Conservation (phyloP, 2,797 vertebrate genomes). For the Simalia tracyae region DNA sequence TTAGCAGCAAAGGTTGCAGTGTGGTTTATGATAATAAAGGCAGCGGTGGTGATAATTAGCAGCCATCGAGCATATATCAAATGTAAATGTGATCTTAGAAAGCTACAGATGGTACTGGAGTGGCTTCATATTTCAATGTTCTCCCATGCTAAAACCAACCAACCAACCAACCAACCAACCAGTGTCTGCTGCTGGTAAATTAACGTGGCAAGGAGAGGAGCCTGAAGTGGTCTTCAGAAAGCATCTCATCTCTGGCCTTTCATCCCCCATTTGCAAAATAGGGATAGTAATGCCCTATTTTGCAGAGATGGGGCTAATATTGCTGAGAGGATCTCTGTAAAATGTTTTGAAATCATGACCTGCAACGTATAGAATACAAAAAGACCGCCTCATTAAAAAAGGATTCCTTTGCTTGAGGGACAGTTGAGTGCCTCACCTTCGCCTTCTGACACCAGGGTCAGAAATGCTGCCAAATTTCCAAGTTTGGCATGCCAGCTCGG, state of each 20-base stretch:
- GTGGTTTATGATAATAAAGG: neutral
- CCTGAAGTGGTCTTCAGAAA: neutral
- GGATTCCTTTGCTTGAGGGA: too few species aligned
- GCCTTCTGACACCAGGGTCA: too few species aligned
- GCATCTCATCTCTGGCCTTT: neutral
- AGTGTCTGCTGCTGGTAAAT: neutral
- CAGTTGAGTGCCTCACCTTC: too few species aligned
- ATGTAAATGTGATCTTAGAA: neutral
- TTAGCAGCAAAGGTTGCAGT: neutral
- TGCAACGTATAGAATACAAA: too few species aligned
- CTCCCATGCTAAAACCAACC: neutral
- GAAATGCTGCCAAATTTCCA: too few species aligned
- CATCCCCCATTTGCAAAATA: too few species aligned
- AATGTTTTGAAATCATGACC: too few species aligned
- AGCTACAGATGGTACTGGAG: neutral
- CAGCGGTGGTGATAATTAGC: neutral
- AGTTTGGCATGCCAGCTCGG: too few species aligned
- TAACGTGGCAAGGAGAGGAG: neutral
- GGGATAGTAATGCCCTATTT: too few species aligned
- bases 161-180: neutral
- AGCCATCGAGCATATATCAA: neutral
- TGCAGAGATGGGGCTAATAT: too few species aligned
- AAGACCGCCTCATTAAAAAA: too few species aligned
- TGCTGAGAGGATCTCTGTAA: too few species aligned
- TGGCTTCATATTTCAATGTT: neutral